Percentiles rank a stretch among this genome's conserved stretches.
These are phyloP conservation scores for Anguilla rostrata DNA, from an alignment of 2,113 vertebrate species.

Conservation along the genomic window DNA sequence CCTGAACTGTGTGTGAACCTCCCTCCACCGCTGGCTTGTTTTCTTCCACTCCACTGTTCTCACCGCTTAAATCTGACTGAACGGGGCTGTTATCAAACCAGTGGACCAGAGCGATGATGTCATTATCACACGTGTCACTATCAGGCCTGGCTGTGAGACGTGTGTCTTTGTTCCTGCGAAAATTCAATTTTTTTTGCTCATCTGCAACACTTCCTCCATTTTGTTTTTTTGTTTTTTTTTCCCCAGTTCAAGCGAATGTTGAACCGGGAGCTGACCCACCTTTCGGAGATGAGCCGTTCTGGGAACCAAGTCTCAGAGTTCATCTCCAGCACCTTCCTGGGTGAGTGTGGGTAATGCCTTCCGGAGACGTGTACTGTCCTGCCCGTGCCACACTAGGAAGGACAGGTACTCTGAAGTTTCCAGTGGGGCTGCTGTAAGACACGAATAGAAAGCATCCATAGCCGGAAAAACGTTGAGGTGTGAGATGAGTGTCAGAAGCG, in stretches of 20 bases:
- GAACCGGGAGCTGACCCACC: constrained; percentile 93
- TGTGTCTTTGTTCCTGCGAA: no score
- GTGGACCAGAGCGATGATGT: background rate
- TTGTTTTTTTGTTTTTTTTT: constrained; percentile 34
- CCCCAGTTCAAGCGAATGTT: constrained; percentile 98
- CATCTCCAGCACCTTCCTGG: constrained; percentile 97
- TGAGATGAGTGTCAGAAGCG: no score
- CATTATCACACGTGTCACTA: no score
- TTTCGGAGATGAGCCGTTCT: constrained; percentile 98
- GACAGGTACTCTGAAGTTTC: no score
- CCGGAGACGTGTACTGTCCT: background rate
- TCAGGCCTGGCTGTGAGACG: no score
- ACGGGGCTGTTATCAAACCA: background rate
- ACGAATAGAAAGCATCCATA: background rate
- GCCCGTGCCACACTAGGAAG: no score
- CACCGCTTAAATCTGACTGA: background rate
- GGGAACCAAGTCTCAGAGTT: constrained; percentile 98
- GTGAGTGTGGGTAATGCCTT: constrained; percentile 68
- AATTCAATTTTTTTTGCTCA: background rate
- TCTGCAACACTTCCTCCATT: background rate
- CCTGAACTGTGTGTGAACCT: background rate
- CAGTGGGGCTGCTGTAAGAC: background rate
- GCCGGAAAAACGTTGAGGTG: background rate
- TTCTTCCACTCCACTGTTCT: background rate
- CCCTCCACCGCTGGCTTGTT: no score